These are phyloP conservation scores for Harlomillsia oculata DNA, from an alignment of 1,140 invertebrate species.

Conservation along the genomic window DNA sequence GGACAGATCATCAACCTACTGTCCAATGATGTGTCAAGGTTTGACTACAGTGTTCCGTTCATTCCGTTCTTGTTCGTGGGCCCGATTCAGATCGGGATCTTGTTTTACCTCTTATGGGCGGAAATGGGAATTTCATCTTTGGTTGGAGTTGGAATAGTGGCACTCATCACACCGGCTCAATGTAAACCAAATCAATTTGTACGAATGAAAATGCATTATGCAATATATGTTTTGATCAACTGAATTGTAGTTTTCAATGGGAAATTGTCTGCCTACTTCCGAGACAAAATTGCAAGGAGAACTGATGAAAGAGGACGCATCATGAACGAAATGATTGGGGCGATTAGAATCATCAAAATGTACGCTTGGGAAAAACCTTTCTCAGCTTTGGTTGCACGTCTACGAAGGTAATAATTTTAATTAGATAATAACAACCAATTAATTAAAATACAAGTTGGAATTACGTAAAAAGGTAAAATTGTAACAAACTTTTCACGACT, in stretches of 20 bases:
- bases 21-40: constrained; percentile 39
- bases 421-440: neutral
- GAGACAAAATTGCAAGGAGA: constrained; percentile 55
- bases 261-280: constrained; percentile 55
- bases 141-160: constrained; percentile 42
- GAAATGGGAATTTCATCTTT: constrained; percentile 42
- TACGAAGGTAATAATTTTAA: constrained; percentile 22
- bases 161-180: constrained; percentile 45
- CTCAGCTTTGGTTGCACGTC: constrained; percentile 6
- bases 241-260: constrained; percentile 47
- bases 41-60: constrained; percentile 40
- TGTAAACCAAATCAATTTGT: constrained; percentile 35
- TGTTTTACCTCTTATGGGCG: constrained; percentile 40
- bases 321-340: constrained; percentile 84
- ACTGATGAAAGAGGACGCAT: constrained; percentile 74
- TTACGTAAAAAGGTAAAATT: neutral
- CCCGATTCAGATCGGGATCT: constrained; percentile 42
- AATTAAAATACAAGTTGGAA: neutral
- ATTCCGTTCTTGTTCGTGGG: constrained; percentile 45
- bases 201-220: neutral
- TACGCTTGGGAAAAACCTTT: constrained; percentile 66
- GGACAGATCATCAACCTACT: constrained; percentile 13
- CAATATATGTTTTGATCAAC: neutral
- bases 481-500: neutral
- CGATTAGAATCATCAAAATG: constrained; percentile 67